Base-by-base conservation (phyloP, 2,113 vertebrate genomes). In the Coptodon rendalli region DNA sequence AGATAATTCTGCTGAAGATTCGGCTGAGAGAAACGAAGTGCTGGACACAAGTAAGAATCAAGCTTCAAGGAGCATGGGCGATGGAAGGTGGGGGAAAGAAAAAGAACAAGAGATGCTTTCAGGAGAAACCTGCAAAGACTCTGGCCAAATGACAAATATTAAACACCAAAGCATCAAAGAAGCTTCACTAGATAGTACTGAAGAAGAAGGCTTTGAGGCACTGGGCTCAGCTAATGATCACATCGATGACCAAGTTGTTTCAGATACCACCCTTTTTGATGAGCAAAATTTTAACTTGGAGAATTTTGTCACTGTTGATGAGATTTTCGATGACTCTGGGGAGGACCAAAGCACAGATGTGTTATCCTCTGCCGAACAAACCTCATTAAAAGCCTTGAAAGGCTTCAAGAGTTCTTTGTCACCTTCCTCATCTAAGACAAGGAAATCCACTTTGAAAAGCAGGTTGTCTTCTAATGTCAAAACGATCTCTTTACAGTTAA, bases 251-350 rank as follows among this genome's bases (percentile, higher is more conserved):
- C 24, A 31, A 1, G 0, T 9, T 13, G 24, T 73, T 3, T 61
- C 57, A 13, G 27, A 53, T n/a, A 7, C 16, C 43, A 19, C 43
- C 4, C 43, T 48, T 13, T 81, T 79, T 24, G 78, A 90, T 2
- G 48, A 57, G 14, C 31, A 66, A 24, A 12, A 66, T 27, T 91
- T 93, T 27, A 86, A 91, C 73, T 73, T 92, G 14, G 87, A 89
- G 1, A 90, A 92, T 27, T 94, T 92, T 59, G 90, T 95, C 36
- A 93, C 89, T 1, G 79, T 94, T 8, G 93, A 94, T 53, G 93
- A 95, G 84, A 54, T 94, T 4, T 34, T 43, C 2, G 89, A 90
- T 5, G 89, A 89, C 2, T 10, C 4, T 0, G 48, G 6, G 1
- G 14, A 82, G 2, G 24, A 36, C 5, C 45, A 34, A 5, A 9